Evolutionary conservation across 2,888 invertebrate genomes (phyloP).

Genomic region (Iphiclides podalirius): DNA sequence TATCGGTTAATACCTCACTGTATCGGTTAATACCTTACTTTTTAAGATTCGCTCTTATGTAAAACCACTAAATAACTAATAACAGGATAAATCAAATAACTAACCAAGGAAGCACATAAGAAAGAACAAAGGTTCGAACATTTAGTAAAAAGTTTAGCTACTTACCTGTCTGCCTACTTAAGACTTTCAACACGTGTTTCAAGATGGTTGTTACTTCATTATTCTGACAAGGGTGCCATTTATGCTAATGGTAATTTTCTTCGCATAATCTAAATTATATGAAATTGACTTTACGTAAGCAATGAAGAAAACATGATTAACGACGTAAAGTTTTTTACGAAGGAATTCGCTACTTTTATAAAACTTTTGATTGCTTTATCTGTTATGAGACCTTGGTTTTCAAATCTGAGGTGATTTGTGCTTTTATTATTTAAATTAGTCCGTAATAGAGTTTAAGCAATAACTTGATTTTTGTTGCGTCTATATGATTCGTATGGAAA

Average conservation of each 20-base stretch:
- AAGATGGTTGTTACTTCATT: not conserved
- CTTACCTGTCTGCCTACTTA: no score
- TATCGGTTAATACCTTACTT: no score
- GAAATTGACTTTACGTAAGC: not conserved
- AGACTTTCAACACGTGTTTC: constrained; percentile 6
- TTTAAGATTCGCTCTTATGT: no score
- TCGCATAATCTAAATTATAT: constrained; percentile 3
- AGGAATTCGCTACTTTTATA: not conserved
- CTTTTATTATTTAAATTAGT: constrained; percentile 27
- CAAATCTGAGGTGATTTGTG: constrained; percentile 27
- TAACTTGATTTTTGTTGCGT: not conserved
- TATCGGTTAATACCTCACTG: no score
- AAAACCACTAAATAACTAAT: no score
- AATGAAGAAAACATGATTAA: constrained; percentile 10
- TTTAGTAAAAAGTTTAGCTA: no score
- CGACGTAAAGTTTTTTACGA: not conserved
- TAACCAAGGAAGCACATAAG: no score
- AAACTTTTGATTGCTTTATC: not conserved
- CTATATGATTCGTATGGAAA: not conserved
- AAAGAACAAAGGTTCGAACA: no score
- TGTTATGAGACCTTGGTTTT: constrained; percentile 1
- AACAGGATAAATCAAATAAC: no score
- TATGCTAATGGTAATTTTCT: constrained; percentile 10
- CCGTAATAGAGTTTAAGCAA: constrained; percentile 11
- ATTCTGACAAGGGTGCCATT: constrained; percentile 8